Evolutionary conservation across 2,797 vertebrate species (phyloP).

Genomic region (Dromococcyx pavoninus): DNA sequence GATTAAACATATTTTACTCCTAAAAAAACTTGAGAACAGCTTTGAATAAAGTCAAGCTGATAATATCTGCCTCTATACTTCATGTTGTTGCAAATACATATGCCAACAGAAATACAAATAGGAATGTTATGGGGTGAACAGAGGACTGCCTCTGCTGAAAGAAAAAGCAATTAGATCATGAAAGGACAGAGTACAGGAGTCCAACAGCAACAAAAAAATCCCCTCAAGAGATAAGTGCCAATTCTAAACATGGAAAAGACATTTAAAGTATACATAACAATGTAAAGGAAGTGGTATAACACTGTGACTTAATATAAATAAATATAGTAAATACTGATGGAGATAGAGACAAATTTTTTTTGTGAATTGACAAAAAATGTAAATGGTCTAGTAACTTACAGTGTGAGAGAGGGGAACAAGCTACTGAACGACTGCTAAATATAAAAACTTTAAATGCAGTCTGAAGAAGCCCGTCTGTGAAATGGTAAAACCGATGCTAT

Average conservation of each 20-base stretch:
- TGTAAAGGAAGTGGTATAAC: neutral
- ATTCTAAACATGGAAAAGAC: neutral
- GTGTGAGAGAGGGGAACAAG: constrained; percentile 1
- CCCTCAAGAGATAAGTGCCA: neutral
- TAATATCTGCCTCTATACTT: neutral
- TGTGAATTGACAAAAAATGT: neutral
- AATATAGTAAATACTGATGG: neutral
- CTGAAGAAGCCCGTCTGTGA: constrained; percentile 13
- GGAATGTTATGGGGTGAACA: neutral
- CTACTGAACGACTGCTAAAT: neutral
- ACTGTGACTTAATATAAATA: neutral
- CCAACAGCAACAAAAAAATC: neutral
- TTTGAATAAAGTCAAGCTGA: neutral
- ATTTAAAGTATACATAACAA: neutral
- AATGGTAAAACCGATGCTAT: constrained; percentile 58
- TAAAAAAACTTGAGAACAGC: neutral
- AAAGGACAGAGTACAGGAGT: neutral
- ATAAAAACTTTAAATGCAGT: constrained; percentile 44
- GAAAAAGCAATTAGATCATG: neutral
- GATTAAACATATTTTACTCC: neutral
- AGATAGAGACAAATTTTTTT: neutral
- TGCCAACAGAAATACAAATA: neutral
- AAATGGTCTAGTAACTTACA: neutral
- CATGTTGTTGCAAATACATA: neutral
- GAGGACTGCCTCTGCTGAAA: neutral